phyloP scores from a whole-genome alignment of 2,797 vertebrate genomes.

The Typhlichthys subterraneus region DNA sequence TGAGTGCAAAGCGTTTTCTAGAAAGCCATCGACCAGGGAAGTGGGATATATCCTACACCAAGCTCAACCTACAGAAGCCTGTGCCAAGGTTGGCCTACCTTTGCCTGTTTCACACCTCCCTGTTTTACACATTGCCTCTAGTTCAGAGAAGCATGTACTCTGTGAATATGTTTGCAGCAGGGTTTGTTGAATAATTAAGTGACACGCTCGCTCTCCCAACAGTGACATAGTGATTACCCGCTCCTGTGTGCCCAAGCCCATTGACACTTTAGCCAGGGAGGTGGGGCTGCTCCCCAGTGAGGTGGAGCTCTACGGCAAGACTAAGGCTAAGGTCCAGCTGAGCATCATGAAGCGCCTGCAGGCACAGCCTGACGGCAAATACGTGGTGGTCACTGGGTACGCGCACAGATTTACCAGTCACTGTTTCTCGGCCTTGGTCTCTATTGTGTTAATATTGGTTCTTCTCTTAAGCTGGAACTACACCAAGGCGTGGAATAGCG shows the following conservation, averaged over 20 bases:
- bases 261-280: constrained; percentile 84
- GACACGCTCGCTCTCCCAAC: constrained; percentile 1
- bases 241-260: constrained; percentile 85
- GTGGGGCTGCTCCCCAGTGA: constrained; percentile 89
- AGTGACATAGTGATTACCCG: constrained; percentile 95
- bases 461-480: no score
- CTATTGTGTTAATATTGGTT: neutral
- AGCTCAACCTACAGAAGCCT: constrained; percentile 82
- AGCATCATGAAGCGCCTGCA: constrained; percentile 84
- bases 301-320: constrained; percentile 89
- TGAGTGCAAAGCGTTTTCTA: constrained; percentile 89
- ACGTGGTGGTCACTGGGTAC: constrained; percentile 95
- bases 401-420: constrained; percentile 11
- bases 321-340: constrained; percentile 93
- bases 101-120: neutral
- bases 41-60: constrained; percentile 87
- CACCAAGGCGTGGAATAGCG: no score
- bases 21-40: constrained; percentile 83
- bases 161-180: constrained; percentile 1
- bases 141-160: neutral
- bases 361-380: constrained; percentile 90
- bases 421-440: neutral
- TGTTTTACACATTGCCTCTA: neutral
- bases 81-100: constrained; percentile 87
- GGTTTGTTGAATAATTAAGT: constrained; percentile 1